Percentiles rank a stretch among this genome's conserved stretches.
Evolutionary conservation across 2,113 vertebrate species (phyloP).

Genomic region (Atractosteus spatula): DNA sequence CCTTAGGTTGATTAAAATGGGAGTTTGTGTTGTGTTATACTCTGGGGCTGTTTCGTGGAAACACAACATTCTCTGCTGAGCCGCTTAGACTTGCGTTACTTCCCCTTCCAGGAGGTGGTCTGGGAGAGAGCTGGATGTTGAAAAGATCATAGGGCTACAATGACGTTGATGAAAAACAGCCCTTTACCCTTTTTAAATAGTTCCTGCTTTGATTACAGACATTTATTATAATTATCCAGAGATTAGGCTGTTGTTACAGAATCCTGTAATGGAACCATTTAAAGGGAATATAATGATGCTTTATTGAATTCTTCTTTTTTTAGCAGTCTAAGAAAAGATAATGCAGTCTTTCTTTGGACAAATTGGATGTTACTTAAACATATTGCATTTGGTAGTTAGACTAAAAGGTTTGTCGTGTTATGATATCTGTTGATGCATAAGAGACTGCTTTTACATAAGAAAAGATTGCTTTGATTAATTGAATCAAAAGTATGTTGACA

Average conservation of each 20-base stretch:
- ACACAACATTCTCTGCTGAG: too few relatives aligned
- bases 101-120: conserved; percentile 25
- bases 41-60: too few relatives aligned
- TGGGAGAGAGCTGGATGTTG: conserved; percentile 51
- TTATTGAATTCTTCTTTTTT: conserved; percentile 82
- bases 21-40: too few relatives aligned
- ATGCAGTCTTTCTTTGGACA: conserved; percentile 58
- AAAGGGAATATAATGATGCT: conserved; percentile 81
- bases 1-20: too few relatives aligned
- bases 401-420: conserved; percentile 28
- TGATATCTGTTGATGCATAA: conserved; percentile 7
- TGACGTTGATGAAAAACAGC: conserved; percentile 82
- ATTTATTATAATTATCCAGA: conserved; percentile 92
- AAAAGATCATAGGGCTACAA: conserved; percentile 55
- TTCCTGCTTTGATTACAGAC: conserved; percentile 83
- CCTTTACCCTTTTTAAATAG: conserved; percentile 72
- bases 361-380: conserved; percentile 36
- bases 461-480: too few relatives aligned
- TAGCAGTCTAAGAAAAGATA: conserved; percentile 59
- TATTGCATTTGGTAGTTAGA: conserved; percentile 28
- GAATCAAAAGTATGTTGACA: too few relatives aligned
- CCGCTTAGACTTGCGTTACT: neutral
- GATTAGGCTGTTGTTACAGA: conserved; percentile 73
- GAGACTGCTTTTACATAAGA: neutral
- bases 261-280: conserved; percentile 83